Evolutionary conservation across 2,888 invertebrate genomes (phyloP), one percentile per base, ranked within the genome.

Genomic region (Ramazzottius varieornatus): DNA sequence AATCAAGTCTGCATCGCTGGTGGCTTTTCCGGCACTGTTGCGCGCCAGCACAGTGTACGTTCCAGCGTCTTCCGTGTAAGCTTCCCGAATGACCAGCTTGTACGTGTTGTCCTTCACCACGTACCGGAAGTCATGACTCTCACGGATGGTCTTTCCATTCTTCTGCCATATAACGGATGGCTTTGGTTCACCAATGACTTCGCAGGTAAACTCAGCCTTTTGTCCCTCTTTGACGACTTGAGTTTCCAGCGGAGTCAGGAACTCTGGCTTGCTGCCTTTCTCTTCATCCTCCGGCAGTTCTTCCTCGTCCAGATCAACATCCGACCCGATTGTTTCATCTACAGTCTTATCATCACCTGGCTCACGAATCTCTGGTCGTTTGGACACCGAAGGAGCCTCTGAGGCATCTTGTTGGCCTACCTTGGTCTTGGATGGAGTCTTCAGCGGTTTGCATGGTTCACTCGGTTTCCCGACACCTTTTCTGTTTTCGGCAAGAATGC

Each of bases 11-110:
- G 76, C 75, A 2, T 75, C 73, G 64, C 76, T 74, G 63, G 76
- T 73, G 1, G 77, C 75, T 68, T 76, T 77, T 20, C 79, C 79
- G 34, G 78, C 79, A 13, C 74, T 72, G 69, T 80, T 80, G 67
- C 76, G 73, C 1, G 78, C 78, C 2, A 76, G 72, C 69, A 76
- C 76, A 46, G 75, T 74, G 68, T 78, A 79, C 64, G 74, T 71
- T n/a, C 79, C 79, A 33, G 74, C 72, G 70, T 79, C 78, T n/a
- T 66, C 68, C 1, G 67, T 67, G 24, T 68, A 68, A 54, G 65
- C 67, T 33, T 72, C 71, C n/a, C 69, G 66, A 65, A 72, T 70
- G 8, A 64, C 32, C 33, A 64, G 29, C 32, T 32, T 33, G 33
- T 64, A 64, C 13, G 24, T 33, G 24, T 64, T 33, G 16, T 33